Evolutionary conservation across 1,140 invertebrate species (phyloP).

Genomic region (Physella acuta): DNA sequence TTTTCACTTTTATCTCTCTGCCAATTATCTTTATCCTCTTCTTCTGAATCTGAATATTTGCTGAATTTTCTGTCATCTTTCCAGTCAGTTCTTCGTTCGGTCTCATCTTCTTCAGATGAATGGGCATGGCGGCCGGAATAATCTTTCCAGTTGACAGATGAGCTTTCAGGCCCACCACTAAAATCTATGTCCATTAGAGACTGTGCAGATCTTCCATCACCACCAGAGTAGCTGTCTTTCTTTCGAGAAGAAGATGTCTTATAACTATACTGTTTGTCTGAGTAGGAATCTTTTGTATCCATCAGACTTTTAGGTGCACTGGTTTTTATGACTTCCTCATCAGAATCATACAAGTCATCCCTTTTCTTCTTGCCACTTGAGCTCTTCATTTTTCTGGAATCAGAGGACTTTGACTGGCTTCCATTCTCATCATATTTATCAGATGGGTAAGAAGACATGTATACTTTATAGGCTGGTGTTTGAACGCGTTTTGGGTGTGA

Average conservation of each 20-base stretch:
- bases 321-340: conserved; percentile 13
- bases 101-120: conserved; percentile 2
- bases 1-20: neutral
- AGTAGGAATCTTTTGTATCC: too few relatives aligned
- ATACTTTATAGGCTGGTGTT: conserved; percentile 7
- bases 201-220: neutral
- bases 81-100: conserved; percentile 2
- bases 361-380: neutral
- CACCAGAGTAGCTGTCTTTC: too few relatives aligned
- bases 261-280: too few relatives aligned
- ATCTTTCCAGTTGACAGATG: neutral
- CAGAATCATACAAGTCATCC: conserved; percentile 1
- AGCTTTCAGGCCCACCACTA: neutral
- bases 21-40: conserved; percentile 7
- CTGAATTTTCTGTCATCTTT: conserved; percentile 6
- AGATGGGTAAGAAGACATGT: too few relatives aligned
- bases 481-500: neutral
- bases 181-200: conserved; percentile 22
- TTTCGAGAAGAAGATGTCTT: too few relatives aligned
- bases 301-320: neutral
- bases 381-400: too few relatives aligned
- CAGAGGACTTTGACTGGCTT: too few relatives aligned
- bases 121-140: neutral
- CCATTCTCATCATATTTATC: too few relatives aligned
- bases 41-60: conserved; percentile 19